Evolutionary conservation across 1,140 invertebrate genomes (phyloP).

Genomic region (Drosophila rufa): DNA sequence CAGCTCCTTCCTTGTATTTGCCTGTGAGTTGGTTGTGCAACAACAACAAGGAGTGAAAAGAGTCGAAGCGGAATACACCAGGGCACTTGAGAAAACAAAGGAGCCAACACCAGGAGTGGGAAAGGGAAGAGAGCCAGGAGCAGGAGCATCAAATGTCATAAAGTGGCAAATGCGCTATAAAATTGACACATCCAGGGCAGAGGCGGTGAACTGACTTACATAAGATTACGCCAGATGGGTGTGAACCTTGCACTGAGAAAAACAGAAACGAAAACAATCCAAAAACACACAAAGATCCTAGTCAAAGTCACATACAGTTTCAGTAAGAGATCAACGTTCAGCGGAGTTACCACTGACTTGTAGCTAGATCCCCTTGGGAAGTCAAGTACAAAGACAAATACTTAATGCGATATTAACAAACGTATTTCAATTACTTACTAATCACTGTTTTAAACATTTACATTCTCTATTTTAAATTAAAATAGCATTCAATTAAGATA

Average conservation of each 20-base stretch:
- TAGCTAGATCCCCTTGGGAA: no score
- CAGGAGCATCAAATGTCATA: constrained; percentile 59
- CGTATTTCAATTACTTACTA: no score
- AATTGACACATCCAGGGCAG: constrained; percentile 73
- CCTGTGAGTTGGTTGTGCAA: constrained; percentile 24
- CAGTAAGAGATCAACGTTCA: no score
- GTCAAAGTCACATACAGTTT: background rate
- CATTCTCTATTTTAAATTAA: background rate
- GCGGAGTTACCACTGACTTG: no score
- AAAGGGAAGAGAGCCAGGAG: constrained; percentile 2
- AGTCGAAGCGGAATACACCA: constrained; percentile 41
- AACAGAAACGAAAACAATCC: background rate
- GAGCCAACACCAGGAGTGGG: constrained; percentile 21
- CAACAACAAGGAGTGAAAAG: constrained; percentile 32
- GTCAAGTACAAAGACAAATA: background rate
- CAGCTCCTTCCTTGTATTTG: constrained; percentile 20
- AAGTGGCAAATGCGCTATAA: constrained; percentile 75
- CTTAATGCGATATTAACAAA: background rate
- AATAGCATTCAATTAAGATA: background rate
- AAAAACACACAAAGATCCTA: background rate
- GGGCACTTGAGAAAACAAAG: constrained; percentile 79
- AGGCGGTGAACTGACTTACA: constrained; percentile 38
- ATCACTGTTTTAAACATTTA: background rate
- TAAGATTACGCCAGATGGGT: constrained; percentile 64
- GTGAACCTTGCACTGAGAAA: constrained; percentile 39